Conservation (phyloP, 1,140 invertebrate species). For the Myzus persicae region DNA sequence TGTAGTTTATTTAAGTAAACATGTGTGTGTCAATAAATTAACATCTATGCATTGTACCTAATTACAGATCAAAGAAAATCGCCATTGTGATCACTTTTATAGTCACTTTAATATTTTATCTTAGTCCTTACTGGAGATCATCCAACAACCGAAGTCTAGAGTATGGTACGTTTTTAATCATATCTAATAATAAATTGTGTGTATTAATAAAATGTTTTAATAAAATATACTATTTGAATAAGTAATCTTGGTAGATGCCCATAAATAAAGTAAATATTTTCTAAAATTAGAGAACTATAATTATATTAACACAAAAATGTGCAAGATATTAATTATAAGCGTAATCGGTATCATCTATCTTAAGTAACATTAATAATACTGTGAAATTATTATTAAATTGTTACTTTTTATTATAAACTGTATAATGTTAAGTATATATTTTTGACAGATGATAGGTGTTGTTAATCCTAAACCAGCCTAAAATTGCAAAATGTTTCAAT, state of each 20-base stretch:
- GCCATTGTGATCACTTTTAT: conserved; percentile 1
- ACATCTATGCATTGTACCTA: background rate
- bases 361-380: background rate
- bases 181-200: background rate
- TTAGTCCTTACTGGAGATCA: conserved; percentile 36
- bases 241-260: background rate
- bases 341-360: background rate
- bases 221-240: background rate
- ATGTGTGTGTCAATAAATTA: background rate
- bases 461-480: background rate
- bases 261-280: too few species aligned
- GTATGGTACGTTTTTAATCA: conserved; percentile 34
- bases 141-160: background rate
- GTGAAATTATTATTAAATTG: background rate
- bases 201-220: background rate
- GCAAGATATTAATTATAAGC: too few species aligned
- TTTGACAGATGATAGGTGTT: background rate
- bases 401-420: background rate
- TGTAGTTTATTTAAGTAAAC: background rate
- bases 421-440: background rate
- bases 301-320: background rate
- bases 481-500: too few species aligned
- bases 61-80: conserved; percentile 50
- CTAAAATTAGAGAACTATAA: background rate
- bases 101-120: background rate